phyloP scores from a whole-genome alignment of 2,888 invertebrate species.

The Leucophenga montana region DNA sequence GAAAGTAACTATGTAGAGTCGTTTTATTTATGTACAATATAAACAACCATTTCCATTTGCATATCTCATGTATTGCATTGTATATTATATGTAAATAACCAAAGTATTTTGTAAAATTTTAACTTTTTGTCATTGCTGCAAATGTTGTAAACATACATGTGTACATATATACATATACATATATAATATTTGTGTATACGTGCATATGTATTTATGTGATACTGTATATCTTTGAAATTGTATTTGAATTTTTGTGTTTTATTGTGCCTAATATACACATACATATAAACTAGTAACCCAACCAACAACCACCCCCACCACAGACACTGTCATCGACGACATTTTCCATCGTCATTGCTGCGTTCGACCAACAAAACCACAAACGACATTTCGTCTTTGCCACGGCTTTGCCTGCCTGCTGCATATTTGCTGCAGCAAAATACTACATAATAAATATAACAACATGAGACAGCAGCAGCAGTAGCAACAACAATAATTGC shows the following conservation, averaged over 20 bases:
- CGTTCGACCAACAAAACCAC: constrained; percentile 15
- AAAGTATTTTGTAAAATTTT: constrained; percentile 6
- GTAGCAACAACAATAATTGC: neutral
- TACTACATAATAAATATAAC: neutral
- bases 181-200: too few species aligned
- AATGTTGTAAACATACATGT: neutral
- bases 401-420: neutral
- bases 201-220: neutral
- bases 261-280: constrained; percentile 9
- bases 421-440: too few species aligned
- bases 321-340: neutral
- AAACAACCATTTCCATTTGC: neutral
- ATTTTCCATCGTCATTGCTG: neutral
- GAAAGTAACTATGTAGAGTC: too few species aligned
- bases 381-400: constrained; percentile 17
- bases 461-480: neutral
- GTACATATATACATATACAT: too few species aligned
- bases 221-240: neutral
- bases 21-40: neutral
- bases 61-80: too few species aligned
- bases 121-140: neutral
- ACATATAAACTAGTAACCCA: neutral
- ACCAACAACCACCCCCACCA: too few species aligned
- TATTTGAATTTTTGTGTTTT: constrained; percentile 8
- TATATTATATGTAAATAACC: neutral